Conservation (phyloP, 2,797 vertebrate genomes). For the Bradypodion pumilum region DNA sequence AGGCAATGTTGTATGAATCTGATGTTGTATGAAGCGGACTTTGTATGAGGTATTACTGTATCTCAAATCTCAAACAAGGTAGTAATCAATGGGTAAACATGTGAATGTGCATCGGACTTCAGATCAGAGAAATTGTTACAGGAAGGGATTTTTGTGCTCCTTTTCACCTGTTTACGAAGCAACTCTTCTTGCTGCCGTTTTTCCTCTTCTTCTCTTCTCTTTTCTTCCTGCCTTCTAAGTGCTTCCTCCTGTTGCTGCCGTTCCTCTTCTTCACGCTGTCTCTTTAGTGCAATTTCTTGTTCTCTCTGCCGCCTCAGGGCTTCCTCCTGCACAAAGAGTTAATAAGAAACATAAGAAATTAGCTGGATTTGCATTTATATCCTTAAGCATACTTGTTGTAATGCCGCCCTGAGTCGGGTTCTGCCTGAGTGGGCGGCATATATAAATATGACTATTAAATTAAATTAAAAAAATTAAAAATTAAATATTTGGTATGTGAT, state of each 20-base stretch:
- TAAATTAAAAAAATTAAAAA: too few relatives aligned
- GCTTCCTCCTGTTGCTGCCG: conserved; percentile 92
- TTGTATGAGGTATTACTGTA: too few relatives aligned
- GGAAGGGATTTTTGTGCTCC: neutral
- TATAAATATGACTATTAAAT: too few relatives aligned
- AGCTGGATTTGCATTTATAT: neutral
- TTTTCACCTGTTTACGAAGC: conserved; percentile 90
- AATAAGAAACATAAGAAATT: neutral
- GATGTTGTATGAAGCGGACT: too few relatives aligned
- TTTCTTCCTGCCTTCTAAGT: conserved; percentile 87
- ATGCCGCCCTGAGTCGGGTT: too few relatives aligned
- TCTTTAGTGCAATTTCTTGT: conserved; percentile 88
- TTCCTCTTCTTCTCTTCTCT: conserved; percentile 88
- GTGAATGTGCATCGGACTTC: neutral
- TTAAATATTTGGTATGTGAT: neutral
- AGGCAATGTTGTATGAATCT: too few relatives aligned
- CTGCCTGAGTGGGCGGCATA: too few relatives aligned
- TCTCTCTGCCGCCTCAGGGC: conserved; percentile 88
- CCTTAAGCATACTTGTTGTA: neutral
- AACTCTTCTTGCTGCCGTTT: conserved; percentile 90
- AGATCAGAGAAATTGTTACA: neutral
- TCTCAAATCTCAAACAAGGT: neutral
- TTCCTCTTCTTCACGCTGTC: conserved; percentile 87
- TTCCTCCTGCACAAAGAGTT: conserved; percentile 83
- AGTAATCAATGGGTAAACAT: neutral